A percentile compares a stretch with the other conserved stretches of the same genome.
Evolutionary conservation across 2,888 invertebrate species (phyloP).

Genomic region (Dyspetes luteomarginatus): DNA sequence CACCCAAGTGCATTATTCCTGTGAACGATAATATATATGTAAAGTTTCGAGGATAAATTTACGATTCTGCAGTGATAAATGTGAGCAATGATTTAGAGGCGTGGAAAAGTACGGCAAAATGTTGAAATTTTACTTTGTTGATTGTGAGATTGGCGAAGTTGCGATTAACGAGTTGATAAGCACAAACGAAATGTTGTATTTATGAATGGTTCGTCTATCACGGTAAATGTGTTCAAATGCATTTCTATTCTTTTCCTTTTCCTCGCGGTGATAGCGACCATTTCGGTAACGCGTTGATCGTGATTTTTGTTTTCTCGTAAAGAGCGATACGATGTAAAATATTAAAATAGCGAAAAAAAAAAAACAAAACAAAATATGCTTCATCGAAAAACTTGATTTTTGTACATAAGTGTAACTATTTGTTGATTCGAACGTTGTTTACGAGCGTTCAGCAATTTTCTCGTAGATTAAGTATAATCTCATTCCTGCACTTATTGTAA

Average conservation of each 20-base stretch:
- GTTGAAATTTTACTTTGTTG: not conserved
- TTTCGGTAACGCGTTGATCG: constrained; percentile 2
- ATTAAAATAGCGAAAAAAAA: too few species aligned
- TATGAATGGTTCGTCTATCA: constrained; percentile 28
- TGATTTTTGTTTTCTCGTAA: not conserved
- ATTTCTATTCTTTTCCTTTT: constrained; percentile 36
- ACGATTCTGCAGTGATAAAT: not conserved
- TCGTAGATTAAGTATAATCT: constrained; percentile 19
- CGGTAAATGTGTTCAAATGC: constrained; percentile 63
- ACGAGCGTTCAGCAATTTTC: constrained; percentile 12
- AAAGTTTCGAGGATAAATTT: not conserved
- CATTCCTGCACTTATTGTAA: constrained; percentile 45
- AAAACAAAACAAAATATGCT: constrained; percentile 49
- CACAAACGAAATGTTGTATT: not conserved
- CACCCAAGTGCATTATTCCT: constrained; percentile 26
- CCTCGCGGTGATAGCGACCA: not conserved
- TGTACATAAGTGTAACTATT: constrained; percentile 61
- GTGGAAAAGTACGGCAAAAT: not conserved
- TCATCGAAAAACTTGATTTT: constrained; percentile 28
- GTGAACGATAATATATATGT: not conserved
- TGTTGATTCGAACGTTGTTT: constrained; percentile 23
- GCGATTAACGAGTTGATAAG: not conserved
- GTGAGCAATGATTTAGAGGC: not conserved
- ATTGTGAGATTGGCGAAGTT: not conserved
- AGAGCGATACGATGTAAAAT: constrained; percentile 2